Evolutionary conservation across 1,140 invertebrate genomes (phyloP).

Genomic region (Vanessa tameamea): DNA sequence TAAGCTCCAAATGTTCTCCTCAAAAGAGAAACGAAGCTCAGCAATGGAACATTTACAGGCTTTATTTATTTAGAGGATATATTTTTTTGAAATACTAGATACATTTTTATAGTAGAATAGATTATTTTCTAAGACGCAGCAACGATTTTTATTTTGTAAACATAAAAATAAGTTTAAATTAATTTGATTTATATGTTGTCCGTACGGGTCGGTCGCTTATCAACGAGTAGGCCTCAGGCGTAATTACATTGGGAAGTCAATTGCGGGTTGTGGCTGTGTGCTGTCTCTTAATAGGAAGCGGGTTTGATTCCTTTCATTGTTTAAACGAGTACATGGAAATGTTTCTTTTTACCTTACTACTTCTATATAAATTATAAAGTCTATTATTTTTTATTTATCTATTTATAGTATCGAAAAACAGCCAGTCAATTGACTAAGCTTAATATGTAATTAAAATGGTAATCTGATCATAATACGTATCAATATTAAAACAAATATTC

Average conservation of each 20-base stretch:
- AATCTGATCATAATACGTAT: too few relatives aligned
- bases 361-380: not conserved
- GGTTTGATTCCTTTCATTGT: constrained; percentile 1
- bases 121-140: too few relatives aligned
- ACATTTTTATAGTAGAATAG: too few relatives aligned
- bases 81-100: too few relatives aligned
- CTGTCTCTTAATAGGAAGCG: constrained; percentile 34
- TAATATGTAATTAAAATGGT: too few relatives aligned
- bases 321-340: not conserved
- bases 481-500: not conserved
- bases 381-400: too few relatives aligned
- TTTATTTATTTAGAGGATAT: too few relatives aligned
- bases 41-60: too few relatives aligned
- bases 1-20: too few relatives aligned
- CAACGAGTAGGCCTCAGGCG: constrained; percentile 48
- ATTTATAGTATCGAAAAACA: too few relatives aligned
- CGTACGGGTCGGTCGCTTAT: constrained; percentile 45
- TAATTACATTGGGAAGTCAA: constrained; percentile 61
- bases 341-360: not conserved
- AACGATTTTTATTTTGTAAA: not conserved
- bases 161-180: not conserved
- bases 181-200: constrained; percentile 37
- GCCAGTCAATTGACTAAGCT: too few relatives aligned
- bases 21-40: too few relatives aligned
- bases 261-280: constrained; percentile 52